Evolutionary conservation across 1,140 invertebrate genomes (phyloP).

Genomic region (Drosophila pachea): DNA sequence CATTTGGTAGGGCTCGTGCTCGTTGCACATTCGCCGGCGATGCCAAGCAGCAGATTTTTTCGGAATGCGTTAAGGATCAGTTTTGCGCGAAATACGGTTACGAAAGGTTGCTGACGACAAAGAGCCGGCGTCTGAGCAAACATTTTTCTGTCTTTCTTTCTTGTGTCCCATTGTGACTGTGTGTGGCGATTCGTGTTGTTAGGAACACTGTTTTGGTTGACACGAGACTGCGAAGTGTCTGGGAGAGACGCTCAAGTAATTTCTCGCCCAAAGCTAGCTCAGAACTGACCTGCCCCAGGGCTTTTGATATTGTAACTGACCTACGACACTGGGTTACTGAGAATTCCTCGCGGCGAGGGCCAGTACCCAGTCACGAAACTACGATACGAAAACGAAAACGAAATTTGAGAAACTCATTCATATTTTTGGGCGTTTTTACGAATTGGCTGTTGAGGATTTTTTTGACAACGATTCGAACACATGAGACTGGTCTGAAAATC

Average conservation of each 20-base stretch:
- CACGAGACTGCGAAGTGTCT: slow-evolving; percentile 11
- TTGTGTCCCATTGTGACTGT: slow-evolving; percentile 16
- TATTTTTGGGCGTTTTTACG: slow-evolving; percentile 24
- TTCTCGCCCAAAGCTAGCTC: background rate
- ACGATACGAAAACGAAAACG: slow-evolving; percentile 39
- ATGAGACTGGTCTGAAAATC: background rate
- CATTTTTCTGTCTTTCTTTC: slow-evolving; percentile 42
- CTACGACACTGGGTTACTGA: slow-evolving; percentile 21
- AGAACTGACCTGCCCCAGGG: slow-evolving; percentile 54
- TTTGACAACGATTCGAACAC: background rate
- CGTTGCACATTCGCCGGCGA: slow-evolving; percentile 67
- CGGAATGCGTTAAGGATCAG: slow-evolving; percentile 78
- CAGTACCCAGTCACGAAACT: background rate
- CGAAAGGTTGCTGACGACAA: slow-evolving; percentile 74
- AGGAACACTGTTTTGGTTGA: slow-evolving; percentile 7
- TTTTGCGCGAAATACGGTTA: slow-evolving; percentile 79
- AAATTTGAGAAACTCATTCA: slow-evolving; percentile 20
- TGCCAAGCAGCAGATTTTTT: slow-evolving; percentile 64
- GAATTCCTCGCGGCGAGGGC: too few relatives aligned
- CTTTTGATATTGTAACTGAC: slow-evolving; percentile 44
- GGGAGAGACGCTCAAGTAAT: background rate
- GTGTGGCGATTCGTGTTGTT: slow-evolving; percentile 23
- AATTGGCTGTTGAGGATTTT: slow-evolving; percentile 3
- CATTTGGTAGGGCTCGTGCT: slow-evolving; percentile 68
- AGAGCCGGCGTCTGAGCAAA: slow-evolving; percentile 63